Base-by-base conservation (phyloP, 1,140 invertebrate species). In the Hyles euphorbiae region DNA sequence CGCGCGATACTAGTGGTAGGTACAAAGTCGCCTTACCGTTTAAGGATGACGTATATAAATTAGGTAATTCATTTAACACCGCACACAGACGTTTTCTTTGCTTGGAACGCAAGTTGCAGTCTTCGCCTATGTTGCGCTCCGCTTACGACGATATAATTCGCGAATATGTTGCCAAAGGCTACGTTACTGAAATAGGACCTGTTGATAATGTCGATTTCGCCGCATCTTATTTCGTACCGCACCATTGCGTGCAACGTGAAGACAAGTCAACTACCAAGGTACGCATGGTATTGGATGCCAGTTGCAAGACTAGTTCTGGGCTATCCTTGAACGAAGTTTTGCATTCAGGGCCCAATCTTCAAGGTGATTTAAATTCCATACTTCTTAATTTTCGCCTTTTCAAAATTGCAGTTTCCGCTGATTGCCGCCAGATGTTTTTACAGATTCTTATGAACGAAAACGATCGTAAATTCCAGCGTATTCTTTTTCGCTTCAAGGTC, bases 251-350 rank as follows among this genome's bases (percentile, higher is more conserved):
- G 9, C 1, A 56, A 5, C 66, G 66, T 8, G 22, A 58, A 44
- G 61, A 61, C 56, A 72, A 71, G 48, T 22, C 22, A 22, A 22
- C 22, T 22, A 22, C 22, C 22, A 5, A 46, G 6, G 5, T 61
- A 10, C 53, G 69, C 5, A 46, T 64, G 52, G 69, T 74, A 2
- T 62, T 74, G 43, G 69, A 70, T 47, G 68, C 69, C 34, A 71
- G 68, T 48, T 11, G 46, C 3, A 74, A 67, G 47, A 62, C 61
- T 5, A 45, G n/a, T 9, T 46, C 58, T 10, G 60, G 59, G 8
- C 5, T 61, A 6, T 64, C 67, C 3, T 43, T 74, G 3, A 72
- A 74, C 63, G 69, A 74, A 44, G 46, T 67, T 34, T 45, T 69
- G n/a, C 61, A 69, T 59, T 50, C 44, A 43, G 67, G 70, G 8